These are phyloP conservation scores for Varanus komodoensis DNA, from an alignment of 2,113 vertebrate genomes.

Conservation along the genomic window DNA sequence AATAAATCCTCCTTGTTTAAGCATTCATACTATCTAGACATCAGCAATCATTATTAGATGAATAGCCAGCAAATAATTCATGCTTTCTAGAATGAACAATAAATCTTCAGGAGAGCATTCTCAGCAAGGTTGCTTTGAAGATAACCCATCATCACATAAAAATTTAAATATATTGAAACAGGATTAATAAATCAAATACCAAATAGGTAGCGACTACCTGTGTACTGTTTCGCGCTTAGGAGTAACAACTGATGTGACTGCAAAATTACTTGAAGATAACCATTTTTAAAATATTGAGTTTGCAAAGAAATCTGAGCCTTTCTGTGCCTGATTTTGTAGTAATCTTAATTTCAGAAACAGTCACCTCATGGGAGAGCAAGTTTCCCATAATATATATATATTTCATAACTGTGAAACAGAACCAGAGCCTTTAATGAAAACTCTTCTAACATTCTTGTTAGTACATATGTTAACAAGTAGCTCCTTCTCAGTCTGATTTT, in stretches of 20 bases:
- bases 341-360: neutral
- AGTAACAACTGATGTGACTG: neutral
- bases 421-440: neutral
- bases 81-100: neutral
- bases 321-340: neutral
- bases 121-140: neutral
- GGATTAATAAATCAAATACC: neutral
- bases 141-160: neutral
- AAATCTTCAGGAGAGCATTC: neutral
- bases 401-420: neutral
- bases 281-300: neutral
- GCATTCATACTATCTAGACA: neutral
- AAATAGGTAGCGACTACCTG: neutral
- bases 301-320: neutral
- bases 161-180: neutral
- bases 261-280: neutral
- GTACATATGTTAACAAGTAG: neutral
- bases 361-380: neutral
- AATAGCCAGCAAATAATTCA: neutral
- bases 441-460: neutral
- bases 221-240: neutral
- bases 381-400: neutral
- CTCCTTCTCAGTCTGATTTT: neutral
- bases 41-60: neutral
- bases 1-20: neutral